phyloP scores from a whole-genome alignment of 1,140 invertebrate genomes.

The Drosophila parvula region DNA sequence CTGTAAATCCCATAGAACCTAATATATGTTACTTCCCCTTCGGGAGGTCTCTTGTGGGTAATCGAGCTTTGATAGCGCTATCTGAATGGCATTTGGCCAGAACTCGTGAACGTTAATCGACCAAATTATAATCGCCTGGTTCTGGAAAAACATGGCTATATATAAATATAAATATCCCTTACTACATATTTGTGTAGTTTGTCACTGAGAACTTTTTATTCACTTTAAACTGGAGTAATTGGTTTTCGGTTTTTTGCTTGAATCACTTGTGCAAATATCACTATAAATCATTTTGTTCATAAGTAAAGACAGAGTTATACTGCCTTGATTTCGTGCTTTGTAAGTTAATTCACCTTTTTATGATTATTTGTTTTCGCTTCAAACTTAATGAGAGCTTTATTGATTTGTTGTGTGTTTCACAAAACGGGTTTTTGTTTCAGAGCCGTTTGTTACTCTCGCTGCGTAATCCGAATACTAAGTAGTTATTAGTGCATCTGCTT shows the following conservation, averaged over 20 bases:
- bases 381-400: constrained; percentile 15
- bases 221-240: not conserved
- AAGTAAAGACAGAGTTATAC: constrained; percentile 1
- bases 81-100: constrained; percentile 27
- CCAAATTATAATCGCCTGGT: constrained; percentile 3
- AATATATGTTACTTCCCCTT: constrained; percentile 18
- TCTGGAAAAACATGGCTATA: not conserved
- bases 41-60: constrained; percentile 14
- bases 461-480: constrained; percentile 33
- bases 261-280: constrained; percentile 29
- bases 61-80: constrained; percentile 28
- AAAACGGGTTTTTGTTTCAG: constrained; percentile 50
- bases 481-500: constrained; percentile 38
- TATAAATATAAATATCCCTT: not conserved
- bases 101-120: constrained; percentile 33
- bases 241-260: not conserved
- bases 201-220: not conserved
- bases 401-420: constrained; percentile 10
- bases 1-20: constrained; percentile 12
- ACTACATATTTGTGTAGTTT: not conserved
- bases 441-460: constrained; percentile 39
- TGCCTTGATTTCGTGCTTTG: constrained; percentile 23
- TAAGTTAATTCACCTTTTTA: constrained; percentile 63
- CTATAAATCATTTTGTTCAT: not conserved
- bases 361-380: constrained; percentile 25